A percentile compares a stretch with the other conserved stretches of the same genome.
These are phyloP conservation scores for Urocynchramus pylzowi DNA, from an alignment of 2,113 vertebrate genomes.

Conservation along the genomic window DNA sequence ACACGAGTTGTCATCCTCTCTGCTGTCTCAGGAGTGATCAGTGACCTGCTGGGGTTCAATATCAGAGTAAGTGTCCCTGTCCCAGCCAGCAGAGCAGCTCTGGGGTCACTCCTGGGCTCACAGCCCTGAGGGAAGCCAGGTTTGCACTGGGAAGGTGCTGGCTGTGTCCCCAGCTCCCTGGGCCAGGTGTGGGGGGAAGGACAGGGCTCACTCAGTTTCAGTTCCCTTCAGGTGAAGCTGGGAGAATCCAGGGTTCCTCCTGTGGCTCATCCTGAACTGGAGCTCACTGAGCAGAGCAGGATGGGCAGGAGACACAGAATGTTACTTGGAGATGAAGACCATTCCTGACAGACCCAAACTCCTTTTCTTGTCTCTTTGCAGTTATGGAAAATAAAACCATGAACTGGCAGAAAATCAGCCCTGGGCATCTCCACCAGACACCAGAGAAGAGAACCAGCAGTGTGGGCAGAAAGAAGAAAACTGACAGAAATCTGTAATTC, in stretches of 20 bases:
- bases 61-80: conserved; percentile 83
- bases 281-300: neutral
- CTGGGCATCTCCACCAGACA: neutral
- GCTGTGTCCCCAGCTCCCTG: neutral
- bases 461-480: neutral
- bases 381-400: conserved; percentile 80
- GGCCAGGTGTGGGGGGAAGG: neutral
- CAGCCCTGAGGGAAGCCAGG: rapidly evolving
- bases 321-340: neutral
- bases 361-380: conserved; percentile 4
- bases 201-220: neutral
- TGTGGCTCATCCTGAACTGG: neutral
- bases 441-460: neutral
- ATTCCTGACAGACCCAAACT: neutral
- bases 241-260: neutral
- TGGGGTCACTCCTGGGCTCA: neutral
- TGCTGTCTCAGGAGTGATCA: conserved; percentile 93
- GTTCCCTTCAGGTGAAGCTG: neutral
- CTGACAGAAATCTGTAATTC: neutral
- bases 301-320: neutral
- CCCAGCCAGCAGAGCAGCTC: rapidly evolving
- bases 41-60: conserved; percentile 95
- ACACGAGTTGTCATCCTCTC: conserved; percentile 95
- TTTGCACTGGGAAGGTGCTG: neutral
- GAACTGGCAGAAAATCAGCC: neutral